Base-by-base conservation (phyloP, 1,140 invertebrate species). In the Thaumetopoea pityocampa region DNA sequence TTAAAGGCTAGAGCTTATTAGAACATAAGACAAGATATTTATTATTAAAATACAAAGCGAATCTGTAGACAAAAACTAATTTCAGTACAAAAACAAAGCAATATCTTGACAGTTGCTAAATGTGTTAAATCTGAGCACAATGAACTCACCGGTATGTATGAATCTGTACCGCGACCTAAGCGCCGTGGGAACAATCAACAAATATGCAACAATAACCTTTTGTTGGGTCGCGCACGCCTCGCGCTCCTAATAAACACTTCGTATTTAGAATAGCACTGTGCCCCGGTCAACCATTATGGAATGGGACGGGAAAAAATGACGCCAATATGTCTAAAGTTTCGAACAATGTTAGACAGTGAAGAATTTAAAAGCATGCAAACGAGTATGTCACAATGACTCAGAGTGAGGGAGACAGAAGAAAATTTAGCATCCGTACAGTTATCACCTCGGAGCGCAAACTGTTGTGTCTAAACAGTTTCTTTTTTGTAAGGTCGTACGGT, bases 141-240 rank as follows among this genome's bases (percentile, higher is more conserved):
- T 46, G 17, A 26, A 20, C 43, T 47, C 51, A n/a, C 37, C 24
- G 40, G 14, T 44, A 35, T 40, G 48, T 51, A 51, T 33, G 38
- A 48, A 43, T 49, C 29, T 44, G 41, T 22, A 46, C 44, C 36
- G 18, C 20, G 51, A 52, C 32, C 33, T 32, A 44, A 51, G 36
- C 61, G 57, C 27, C 74, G 72, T 77, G 76, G 58, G 71, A 77
- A 73, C 53, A 23, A 38, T 2, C 59, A 37, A 51, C 56, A 66
- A 67, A 60, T 60, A 73, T 68, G 71, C 69, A 57, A 80, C 71
- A 78, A 76, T 69, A 58, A 48, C 51, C 63, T 68, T 64, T 77
- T 69, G 59, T 68, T 52, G 34, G 28, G 33, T 27, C 52, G 38
- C 46, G 36, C 12, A 27, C 24, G 29, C 38, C 19, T 34, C 23